A percentile compares a stretch with the other conserved stretches of the same genome.
Evolutionary conservation across 2,797 vertebrate species (phyloP).

Genomic region (Periparus ater): DNA sequence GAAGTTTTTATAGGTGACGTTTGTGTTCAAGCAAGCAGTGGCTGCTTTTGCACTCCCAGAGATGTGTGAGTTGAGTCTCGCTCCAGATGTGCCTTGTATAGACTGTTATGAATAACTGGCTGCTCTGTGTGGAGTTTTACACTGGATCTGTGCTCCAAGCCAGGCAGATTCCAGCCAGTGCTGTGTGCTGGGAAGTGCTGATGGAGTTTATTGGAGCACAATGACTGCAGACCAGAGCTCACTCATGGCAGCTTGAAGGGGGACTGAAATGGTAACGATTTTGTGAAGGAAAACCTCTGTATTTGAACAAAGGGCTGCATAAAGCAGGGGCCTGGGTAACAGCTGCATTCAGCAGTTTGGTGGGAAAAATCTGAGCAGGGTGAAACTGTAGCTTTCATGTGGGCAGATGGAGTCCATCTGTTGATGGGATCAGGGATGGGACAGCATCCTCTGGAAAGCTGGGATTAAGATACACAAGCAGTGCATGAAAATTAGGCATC

Average conservation of each 20-base stretch:
- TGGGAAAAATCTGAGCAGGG: background rate
- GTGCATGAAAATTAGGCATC: constrained; percentile 49
- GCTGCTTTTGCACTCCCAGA: background rate
- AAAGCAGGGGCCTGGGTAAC: background rate
- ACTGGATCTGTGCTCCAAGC: background rate
- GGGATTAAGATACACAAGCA: constrained; percentile 16
- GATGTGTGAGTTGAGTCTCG: background rate
- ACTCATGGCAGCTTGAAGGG: background rate
- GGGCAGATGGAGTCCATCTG: constrained; percentile 50
- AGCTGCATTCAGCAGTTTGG: constrained; percentile 23
- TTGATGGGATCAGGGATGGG: constrained; percentile 27
- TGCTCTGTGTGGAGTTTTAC: background rate
- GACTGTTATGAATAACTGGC: background rate
- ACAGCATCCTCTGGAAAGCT: constrained; percentile 39
- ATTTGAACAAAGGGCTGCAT: background rate
- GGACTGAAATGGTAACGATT: background rate
- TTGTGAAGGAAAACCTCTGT: background rate
- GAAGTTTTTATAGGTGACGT: background rate
- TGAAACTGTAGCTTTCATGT: background rate
- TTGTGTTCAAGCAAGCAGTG: background rate
- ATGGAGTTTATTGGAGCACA: background rate
- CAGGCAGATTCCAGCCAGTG: background rate
- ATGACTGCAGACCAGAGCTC: background rate
- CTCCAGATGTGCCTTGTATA: background rate
- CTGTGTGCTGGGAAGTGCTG: background rate